Evolutionary conservation across 2,888 invertebrate genomes (phyloP).

Genomic region (Tanypteryx hageni): DNA sequence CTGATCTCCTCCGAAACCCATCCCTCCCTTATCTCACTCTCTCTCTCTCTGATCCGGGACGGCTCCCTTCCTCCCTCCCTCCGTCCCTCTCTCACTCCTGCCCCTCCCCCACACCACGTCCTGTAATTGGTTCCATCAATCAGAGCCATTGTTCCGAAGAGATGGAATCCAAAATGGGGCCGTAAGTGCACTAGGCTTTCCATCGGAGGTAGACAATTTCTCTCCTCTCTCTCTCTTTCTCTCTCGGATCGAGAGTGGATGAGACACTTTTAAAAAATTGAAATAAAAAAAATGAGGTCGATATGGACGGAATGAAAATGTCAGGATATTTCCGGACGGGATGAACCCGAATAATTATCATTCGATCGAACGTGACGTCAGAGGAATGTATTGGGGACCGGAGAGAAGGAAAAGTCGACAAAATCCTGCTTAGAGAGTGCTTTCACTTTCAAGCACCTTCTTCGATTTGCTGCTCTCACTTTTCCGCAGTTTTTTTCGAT

Average conservation of each 20-base stretch:
- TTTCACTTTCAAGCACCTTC: not conserved
- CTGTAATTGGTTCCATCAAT: constrained; percentile 64
- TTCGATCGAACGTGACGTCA: not conserved
- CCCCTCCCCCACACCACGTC: not conserved
- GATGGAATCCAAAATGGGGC: constrained; percentile 62
- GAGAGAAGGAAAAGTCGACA: not conserved
- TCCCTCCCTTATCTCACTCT: no score
- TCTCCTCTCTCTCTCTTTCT: no score
- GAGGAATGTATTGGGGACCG: not conserved
- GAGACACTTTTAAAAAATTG: constrained; percentile 30
- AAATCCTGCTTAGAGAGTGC: not conserved
- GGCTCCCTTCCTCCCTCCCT: not conserved
- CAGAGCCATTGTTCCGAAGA: constrained; percentile 63
- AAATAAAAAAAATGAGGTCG: not conserved
- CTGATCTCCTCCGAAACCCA: not conserved
- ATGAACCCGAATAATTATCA: not conserved
- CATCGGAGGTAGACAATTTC: not conserved
- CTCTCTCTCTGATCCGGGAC: not conserved
- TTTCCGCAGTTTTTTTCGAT: no score
- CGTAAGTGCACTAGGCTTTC: constrained; percentile 47
- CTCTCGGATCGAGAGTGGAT: constrained; percentile 2
- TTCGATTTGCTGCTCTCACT: not conserved
- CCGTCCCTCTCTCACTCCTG: not conserved
- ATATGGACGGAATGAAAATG: constrained; percentile 4
- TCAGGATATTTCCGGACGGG: constrained; percentile 28